Evolutionary conservation across 2,888 invertebrate species (phyloP).

Genomic region (Acleris sparsana): DNA sequence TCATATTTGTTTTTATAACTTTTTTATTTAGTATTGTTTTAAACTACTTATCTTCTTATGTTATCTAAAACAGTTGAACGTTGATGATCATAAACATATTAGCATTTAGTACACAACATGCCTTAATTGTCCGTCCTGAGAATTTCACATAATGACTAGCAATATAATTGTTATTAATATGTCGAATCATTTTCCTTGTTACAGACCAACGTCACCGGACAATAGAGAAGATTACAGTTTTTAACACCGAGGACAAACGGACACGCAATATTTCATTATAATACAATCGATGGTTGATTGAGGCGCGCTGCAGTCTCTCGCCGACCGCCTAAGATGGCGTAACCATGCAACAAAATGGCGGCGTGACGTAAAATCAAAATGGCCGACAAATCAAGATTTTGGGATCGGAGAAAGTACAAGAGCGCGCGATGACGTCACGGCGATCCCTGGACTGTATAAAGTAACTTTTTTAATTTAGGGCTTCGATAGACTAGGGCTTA

Average conservation of each 20-base stretch:
- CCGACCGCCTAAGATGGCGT: slow-evolving; percentile 38
- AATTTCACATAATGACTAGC: slow-evolving; percentile 27
- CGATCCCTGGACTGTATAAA: slow-evolving; percentile 64
- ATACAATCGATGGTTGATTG: slow-evolving; percentile 50
- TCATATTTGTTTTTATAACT: too few relatives aligned
- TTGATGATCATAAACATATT: neutral
- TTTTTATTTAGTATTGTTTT: too few relatives aligned
- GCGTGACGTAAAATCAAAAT: slow-evolving; percentile 51
- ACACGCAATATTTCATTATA: slow-evolving; percentile 53
- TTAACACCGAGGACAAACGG: slow-evolving; percentile 36
- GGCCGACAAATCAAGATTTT: slow-evolving; percentile 71
- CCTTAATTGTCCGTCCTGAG: slow-evolving; percentile 8
- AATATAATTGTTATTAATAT: slow-evolving; percentile 31
- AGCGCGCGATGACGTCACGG: slow-evolving; percentile 67
- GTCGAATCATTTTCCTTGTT: slow-evolving; percentile 56
- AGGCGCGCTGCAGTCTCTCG: slow-evolving; percentile 14
- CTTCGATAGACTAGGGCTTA: slow-evolving; percentile 65
- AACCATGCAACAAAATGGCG: slow-evolving; percentile 31
- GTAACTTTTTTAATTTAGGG: slow-evolving; percentile 53
- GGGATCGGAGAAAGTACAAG: slow-evolving; percentile 72
- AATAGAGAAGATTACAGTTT: slow-evolving; percentile 56
- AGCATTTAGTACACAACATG: neutral
- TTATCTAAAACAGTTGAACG: neutral
- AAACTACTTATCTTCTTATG: too few relatives aligned
- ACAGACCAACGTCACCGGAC: slow-evolving; percentile 57